Evolutionary conservation across 2,797 vertebrate genomes (phyloP).

Genomic region (Tarsius wallacei): DNA sequence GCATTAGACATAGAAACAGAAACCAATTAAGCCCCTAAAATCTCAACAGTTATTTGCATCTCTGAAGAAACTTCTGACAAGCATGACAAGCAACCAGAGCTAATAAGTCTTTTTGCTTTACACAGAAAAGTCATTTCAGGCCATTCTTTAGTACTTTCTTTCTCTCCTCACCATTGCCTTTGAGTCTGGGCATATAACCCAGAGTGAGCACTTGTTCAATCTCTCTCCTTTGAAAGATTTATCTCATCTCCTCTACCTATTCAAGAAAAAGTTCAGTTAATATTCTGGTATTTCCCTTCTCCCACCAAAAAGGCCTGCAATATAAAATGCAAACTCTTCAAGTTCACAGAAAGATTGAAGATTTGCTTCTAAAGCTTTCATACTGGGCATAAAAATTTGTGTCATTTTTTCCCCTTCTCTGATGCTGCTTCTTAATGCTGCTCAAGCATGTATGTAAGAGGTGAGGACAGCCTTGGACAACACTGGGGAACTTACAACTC

Average conservation of each 20-base stretch:
- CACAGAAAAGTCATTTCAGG: slow-evolving; percentile 31
- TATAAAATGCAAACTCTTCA: slow-evolving; percentile 9
- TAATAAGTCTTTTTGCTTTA: slow-evolving; percentile 64
- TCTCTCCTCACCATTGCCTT: neutral
- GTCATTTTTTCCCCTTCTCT: neutral
- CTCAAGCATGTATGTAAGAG: neutral
- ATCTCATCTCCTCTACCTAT: neutral
- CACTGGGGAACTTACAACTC: neutral
- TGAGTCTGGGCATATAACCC: neutral
- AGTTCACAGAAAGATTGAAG: neutral
- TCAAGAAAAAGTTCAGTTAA: slow-evolving; percentile 29
- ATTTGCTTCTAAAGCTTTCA: neutral
- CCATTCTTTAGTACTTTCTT: neutral
- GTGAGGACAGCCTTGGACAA: neutral
- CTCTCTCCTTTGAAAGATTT: neutral
- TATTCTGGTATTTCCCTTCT: neutral
- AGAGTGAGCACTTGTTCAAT: neutral
- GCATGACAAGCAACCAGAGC: slow-evolving; percentile 61
- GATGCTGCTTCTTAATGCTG: neutral
- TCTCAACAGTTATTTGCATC: slow-evolving; percentile 75
- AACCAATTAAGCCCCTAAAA: slow-evolving; percentile 73
- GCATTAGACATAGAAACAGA: slow-evolving; percentile 74
- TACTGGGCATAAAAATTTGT: neutral
- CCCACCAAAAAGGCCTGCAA: neutral
- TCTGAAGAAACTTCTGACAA: slow-evolving; percentile 74